Percentiles rank a stretch among this genome's conserved stretches.
Evolutionary conservation across 1,140 invertebrate genomes (phyloP).

Genomic region (Trichonephila clavata): DNA sequence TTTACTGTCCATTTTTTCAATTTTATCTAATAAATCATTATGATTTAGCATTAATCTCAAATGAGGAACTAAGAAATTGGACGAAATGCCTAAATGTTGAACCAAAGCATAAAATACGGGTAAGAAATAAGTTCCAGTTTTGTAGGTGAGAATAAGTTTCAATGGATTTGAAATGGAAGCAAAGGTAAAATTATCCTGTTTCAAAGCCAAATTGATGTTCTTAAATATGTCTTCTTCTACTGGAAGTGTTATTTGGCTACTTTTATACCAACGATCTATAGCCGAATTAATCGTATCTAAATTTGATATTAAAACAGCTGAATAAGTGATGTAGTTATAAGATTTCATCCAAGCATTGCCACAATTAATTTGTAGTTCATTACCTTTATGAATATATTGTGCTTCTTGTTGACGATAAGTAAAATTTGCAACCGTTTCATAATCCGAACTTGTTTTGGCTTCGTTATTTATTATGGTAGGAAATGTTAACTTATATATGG

Average conservation of each 20-base stretch:
- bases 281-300: neutral
- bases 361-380: neutral
- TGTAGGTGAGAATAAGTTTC: too few species aligned
- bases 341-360: neutral
- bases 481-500: too few species aligned
- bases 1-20: too few species aligned
- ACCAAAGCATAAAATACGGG: too few species aligned
- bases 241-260: neutral
- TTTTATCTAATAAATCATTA: too few species aligned
- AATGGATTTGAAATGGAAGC: neutral
- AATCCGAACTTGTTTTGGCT: too few species aligned
- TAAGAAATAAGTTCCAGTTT: too few species aligned
- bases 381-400: neutral
- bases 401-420: neutral
- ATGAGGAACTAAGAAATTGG: too few species aligned
- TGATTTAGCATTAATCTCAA: too few species aligned
- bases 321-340: neutral
- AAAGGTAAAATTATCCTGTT: neutral
- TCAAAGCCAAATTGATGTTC: neutral
- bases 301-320: neutral
- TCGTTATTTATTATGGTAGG: too few species aligned
- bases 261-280: neutral
- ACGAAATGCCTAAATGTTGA: too few species aligned
- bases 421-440: too few species aligned
- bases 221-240: neutral